These are phyloP conservation scores for Anodontia alba DNA, from an alignment of 2,888 invertebrate species.

Conservation along the genomic window DNA sequence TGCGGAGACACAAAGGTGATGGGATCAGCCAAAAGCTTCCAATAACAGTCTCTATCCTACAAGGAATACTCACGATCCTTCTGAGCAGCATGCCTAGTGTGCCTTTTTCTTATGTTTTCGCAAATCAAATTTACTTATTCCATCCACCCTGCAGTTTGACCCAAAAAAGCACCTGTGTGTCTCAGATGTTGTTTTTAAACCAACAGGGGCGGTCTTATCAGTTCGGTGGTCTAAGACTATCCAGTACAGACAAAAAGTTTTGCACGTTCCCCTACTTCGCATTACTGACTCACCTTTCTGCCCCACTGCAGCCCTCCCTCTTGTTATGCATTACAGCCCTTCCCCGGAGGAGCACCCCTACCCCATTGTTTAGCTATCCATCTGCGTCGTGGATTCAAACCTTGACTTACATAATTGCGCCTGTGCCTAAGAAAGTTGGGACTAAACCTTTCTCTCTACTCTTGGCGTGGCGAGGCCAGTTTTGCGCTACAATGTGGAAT, in stretches of 20 bases:
- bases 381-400: not conserved
- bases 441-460: constrained; percentile 13
- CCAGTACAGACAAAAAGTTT: not conserved
- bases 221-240: constrained; percentile 16
- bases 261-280: constrained; percentile 17
- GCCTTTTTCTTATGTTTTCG: constrained; percentile 34
- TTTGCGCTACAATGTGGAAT: constrained; percentile 45
- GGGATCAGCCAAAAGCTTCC: constrained; percentile 17
- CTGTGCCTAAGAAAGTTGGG: constrained; percentile 3
- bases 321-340: not conserved
- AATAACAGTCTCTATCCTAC: not conserved
- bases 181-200: not conserved
- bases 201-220: not conserved
- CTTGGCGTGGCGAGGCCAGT: constrained; percentile 28
- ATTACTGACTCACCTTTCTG: constrained; percentile 18
- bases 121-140: constrained; percentile 28
- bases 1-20: constrained; percentile 18
- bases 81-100: constrained; percentile 32
- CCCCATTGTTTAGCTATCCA: not conserved
- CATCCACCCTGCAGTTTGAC: constrained; percentile 16
- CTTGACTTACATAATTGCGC: not conserved
- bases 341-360: not conserved
- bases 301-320: not conserved
- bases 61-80: not conserved
- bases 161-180: constrained; percentile 8